phyloP scores from a whole-genome alignment of 2,113 vertebrate species.

The Platycercus adscitus region DNA sequence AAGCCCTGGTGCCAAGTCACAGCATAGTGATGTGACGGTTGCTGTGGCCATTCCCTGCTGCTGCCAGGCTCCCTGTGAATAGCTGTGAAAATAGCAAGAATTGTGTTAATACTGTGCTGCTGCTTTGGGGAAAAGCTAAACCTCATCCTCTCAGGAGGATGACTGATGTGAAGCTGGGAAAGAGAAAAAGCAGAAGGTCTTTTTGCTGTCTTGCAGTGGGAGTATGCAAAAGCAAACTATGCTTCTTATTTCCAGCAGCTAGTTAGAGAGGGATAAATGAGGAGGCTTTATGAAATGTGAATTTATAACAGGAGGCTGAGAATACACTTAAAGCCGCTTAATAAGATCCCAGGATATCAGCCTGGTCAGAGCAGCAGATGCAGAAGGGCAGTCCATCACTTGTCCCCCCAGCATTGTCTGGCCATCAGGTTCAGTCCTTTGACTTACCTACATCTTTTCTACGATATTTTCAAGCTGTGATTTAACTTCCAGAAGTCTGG shows the following conservation, averaged over 20 bases:
- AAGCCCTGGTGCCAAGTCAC: neutral
- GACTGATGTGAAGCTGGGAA: neutral
- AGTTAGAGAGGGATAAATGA: neutral
- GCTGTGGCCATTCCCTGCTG: neutral
- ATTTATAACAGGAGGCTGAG: neutral
- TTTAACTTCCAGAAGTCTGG: neutral
- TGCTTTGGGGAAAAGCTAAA: constrained; percentile 23
- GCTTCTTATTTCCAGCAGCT: constrained; percentile 1
- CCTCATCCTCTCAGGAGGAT: neutral
- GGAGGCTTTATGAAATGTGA: neutral
- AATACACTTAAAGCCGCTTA: neutral
- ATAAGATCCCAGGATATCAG: neutral
- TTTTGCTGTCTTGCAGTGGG: neutral
- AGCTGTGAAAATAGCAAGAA: constrained; percentile 49
- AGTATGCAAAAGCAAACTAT: neutral
- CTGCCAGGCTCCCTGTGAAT: constrained; percentile 21
- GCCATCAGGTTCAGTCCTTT: neutral
- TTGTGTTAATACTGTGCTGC: constrained; percentile 27
- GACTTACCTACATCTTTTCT: neutral
- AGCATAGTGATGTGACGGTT: neutral
- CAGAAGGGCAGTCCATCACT: neutral
- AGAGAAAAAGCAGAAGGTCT: neutral
- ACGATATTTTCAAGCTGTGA: neutral
- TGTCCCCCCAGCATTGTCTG: neutral
- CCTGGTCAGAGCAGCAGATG: neutral